A percentile compares a stretch with the other conserved stretches of the same genome.
These are phyloP conservation scores for Sciurus carolinensis DNA, from an alignment of 2,797 vertebrate genomes.

Conservation along the genomic window DNA sequence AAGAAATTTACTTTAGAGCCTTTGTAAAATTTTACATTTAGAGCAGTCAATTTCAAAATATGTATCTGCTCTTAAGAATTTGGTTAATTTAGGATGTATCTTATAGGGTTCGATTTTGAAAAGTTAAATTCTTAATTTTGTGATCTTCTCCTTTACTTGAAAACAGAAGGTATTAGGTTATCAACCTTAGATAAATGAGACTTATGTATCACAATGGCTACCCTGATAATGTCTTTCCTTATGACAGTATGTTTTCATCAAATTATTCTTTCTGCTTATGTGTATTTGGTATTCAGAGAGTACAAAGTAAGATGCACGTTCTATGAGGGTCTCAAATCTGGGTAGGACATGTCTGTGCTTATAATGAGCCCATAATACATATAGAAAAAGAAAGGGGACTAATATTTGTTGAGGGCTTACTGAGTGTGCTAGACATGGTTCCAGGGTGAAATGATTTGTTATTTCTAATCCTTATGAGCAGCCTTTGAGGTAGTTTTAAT, in stretches of 20 bases:
- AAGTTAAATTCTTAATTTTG: constrained; percentile 65
- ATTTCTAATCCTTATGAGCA: neutral
- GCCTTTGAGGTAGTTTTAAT: constrained; percentile 8
- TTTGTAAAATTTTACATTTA: constrained; percentile 69
- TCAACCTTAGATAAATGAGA: constrained; percentile 43
- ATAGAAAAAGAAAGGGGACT: constrained; percentile 37
- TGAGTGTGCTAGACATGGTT: neutral
- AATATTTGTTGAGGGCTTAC: neutral
- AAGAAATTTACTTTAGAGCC: constrained; percentile 60
- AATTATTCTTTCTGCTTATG: constrained; percentile 16
- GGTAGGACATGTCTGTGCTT: constrained; percentile 46
- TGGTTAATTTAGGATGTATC: constrained; percentile 68
- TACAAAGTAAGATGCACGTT: constrained; percentile 56
- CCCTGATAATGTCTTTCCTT: constrained; percentile 11
- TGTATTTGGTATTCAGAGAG: constrained; percentile 18
- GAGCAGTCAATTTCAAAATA: constrained; percentile 65
- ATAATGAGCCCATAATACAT: neutral
- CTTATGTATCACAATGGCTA: neutral
- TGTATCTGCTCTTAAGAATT: constrained; percentile 42
- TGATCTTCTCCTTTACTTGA: neutral
- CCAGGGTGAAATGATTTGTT: constrained; percentile 24
- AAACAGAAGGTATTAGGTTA: constrained; percentile 21
- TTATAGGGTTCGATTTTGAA: constrained; percentile 56
- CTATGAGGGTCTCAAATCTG: constrained; percentile 39
- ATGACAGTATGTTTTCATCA: neutral